These are phyloP conservation scores for Ascaphus truei DNA, from an alignment of 2,113 vertebrate genomes.

Conservation along the genomic window DNA sequence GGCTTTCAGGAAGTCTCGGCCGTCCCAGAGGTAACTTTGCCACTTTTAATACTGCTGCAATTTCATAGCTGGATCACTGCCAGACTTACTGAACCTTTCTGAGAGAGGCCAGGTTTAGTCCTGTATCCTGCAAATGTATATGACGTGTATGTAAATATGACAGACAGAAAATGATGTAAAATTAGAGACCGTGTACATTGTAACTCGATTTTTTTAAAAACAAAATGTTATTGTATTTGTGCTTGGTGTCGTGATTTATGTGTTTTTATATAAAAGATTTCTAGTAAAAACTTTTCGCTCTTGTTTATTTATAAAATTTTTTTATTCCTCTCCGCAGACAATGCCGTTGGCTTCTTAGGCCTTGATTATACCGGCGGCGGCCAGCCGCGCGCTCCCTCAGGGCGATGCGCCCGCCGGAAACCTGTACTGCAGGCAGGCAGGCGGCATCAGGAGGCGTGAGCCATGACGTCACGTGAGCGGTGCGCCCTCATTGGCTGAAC, in stretches of 20 bases:
- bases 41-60: neutral
- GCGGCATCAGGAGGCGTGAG: too few species aligned
- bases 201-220: neutral
- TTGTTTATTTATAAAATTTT: neutral
- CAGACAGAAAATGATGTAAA: neutral
- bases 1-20: too few species aligned
- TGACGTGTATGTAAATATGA: neutral
- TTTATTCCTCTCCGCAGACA: too few species aligned
- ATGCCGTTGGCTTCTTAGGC: too few species aligned
- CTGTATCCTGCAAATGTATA: conserved; percentile 3
- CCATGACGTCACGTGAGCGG: too few species aligned
- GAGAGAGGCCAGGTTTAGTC: neutral
- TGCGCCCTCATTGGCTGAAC: too few species aligned
- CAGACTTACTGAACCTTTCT: neutral
- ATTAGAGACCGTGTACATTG: neutral
- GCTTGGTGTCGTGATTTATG: neutral
- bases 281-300: too few species aligned
- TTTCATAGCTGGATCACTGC: conserved; percentile 21
- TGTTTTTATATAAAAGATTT: conserved; percentile 12
- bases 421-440: too few species aligned
- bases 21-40: neutral
- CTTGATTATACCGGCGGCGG: too few species aligned
- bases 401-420: too few species aligned
- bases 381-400: too few species aligned
- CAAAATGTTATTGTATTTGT: conserved; percentile 1